These are phyloP conservation scores for Eupsilia transversa DNA, from an alignment of 2,888 invertebrate species.

Conservation along the genomic window DNA sequence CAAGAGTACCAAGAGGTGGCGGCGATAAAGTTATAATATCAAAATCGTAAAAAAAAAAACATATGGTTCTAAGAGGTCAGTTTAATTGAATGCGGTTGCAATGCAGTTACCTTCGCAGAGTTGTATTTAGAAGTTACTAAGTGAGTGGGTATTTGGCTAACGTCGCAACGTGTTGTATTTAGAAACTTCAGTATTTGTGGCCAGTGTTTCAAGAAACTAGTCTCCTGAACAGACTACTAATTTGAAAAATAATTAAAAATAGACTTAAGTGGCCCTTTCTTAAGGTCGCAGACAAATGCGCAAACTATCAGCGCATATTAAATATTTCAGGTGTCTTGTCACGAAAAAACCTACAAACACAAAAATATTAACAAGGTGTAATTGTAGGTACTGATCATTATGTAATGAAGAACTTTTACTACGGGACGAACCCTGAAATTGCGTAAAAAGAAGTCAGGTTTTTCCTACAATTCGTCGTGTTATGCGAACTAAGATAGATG, in stretches of 20 bases:
- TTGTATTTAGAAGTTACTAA: slow-evolving; percentile 28
- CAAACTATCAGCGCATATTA: too few species aligned
- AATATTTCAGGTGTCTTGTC: too few species aligned
- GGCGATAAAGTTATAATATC: too few species aligned
- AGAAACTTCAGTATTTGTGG: slow-evolving; percentile 10
- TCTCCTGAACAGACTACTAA: background rate
- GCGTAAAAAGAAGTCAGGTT: background rate
- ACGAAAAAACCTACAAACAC: too few species aligned
- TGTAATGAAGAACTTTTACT: background rate
- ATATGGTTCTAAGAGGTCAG: background rate
- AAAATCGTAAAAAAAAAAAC: too few species aligned
- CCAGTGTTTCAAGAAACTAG: background rate
- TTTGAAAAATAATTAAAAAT: too few species aligned
- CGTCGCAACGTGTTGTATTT: background rate
- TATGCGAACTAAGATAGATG: background rate
- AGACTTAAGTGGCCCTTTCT: background rate
- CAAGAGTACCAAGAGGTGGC: too few species aligned
- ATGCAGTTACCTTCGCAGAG: background rate
- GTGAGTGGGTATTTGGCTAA: slow-evolving; percentile 12
- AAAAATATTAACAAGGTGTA: background rate
- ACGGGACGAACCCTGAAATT: background rate
- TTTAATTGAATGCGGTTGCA: slow-evolving; percentile 20
- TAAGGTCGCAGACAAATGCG: background rate
- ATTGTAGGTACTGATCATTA: background rate
- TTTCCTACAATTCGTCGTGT: too few species aligned